Percentiles rank a stretch among this genome's conserved stretches.
These are phyloP conservation scores for rabbit (Oryctolagus cuniculus) DNA, from an alignment of 2,113 vertebrate genomes.

Conservation along the genomic window mOryCun1.1 NC_091433.1:134001-134500, in stretches of 20 bases:
- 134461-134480: background rate
- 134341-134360: background rate
- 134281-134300: too few relatives aligned
- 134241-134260: background rate
- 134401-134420: background rate
- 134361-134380: background rate
- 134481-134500: too few relatives aligned
- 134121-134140: background rate
- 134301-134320: background rate
- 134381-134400: background rate
- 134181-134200: background rate
- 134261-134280: background rate
- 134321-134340: background rate
- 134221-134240: background rate
- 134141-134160: background rate
- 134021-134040: background rate
- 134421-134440: background rate
- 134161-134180: background rate
- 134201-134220: background rate
- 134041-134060: background rate
- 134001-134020: background rate
- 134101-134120: background rate
- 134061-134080: background rate
- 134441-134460: too few relatives aligned
- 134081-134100: background rate